Conservation (phyloP, 2,113 vertebrate species). For the Capreolus pygargus region DNA sequence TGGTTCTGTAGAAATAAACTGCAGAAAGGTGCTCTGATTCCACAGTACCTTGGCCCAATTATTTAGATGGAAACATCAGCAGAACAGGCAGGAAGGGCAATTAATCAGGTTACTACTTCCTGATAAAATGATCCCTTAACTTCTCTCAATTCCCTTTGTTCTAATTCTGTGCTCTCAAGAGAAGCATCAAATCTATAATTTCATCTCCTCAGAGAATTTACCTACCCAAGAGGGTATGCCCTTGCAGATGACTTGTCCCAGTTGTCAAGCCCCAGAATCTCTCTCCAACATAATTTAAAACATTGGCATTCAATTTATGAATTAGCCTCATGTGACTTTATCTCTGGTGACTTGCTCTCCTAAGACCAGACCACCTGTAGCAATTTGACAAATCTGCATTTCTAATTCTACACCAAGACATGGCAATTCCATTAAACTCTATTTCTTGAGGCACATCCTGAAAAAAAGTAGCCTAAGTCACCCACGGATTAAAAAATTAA, state of each 20-base stretch:
- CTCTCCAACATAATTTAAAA: constrained; percentile 33
- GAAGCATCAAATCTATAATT: constrained; percentile 64
- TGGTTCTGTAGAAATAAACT: not conserved
- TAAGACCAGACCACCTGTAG: not conserved
- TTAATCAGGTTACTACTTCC: constrained; percentile 71
- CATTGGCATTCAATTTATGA: not conserved
- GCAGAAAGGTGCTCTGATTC: not conserved
- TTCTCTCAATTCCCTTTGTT: constrained; percentile 56
- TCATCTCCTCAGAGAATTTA: constrained; percentile 48
- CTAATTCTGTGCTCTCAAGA: constrained; percentile 69
- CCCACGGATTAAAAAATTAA: not conserved
- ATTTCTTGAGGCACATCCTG: constrained; percentile 6
- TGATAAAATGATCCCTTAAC: constrained; percentile 65
- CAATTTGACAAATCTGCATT: not conserved
- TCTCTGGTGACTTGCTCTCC: constrained; percentile 1
- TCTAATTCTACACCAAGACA: not conserved
- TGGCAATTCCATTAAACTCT: not conserved
- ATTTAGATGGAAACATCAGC: constrained; percentile 62
- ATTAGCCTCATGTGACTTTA: constrained; percentile 56
- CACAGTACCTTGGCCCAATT: constrained; percentile 49
- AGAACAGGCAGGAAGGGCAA: constrained; percentile 53
- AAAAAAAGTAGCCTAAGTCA: not conserved
- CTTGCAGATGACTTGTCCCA: constrained; percentile 59
- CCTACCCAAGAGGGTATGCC: constrained; percentile 62
- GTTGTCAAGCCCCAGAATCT: constrained; percentile 50